Evolutionary conservation across 2,113 vertebrate species (phyloP).

Genomic region (Enhydra lutris): DNA sequence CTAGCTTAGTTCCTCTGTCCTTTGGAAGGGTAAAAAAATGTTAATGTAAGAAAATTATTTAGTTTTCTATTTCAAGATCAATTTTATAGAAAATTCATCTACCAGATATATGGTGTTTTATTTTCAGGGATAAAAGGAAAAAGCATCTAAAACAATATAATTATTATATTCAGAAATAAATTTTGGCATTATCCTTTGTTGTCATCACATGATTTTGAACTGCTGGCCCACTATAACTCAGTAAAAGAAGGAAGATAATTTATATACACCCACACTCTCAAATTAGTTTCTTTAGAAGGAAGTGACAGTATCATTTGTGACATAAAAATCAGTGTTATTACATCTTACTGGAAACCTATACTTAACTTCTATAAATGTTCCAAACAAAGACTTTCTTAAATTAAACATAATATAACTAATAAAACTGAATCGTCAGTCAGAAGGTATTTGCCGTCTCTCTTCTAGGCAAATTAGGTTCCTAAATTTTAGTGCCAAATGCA

Average conservation of each 20-base stretch:
- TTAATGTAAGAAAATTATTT: background rate
- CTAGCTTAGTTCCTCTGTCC: background rate
- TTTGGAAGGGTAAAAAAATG: constrained; percentile 4
- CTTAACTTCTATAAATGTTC: background rate
- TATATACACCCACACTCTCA: background rate
- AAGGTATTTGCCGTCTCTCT: background rate
- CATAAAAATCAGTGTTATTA: background rate
- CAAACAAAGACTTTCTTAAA: background rate
- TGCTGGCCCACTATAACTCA: background rate
- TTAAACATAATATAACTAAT: background rate
- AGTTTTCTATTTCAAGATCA: background rate
- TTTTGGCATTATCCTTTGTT: background rate
- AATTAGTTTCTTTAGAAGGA: background rate
- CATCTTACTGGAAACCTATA: background rate
- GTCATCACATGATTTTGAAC: background rate
- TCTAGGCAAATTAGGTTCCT: background rate
- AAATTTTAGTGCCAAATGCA: background rate
- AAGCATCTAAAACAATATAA: background rate
- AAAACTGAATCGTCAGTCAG: background rate
- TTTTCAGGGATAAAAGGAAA: background rate
- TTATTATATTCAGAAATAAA: background rate
- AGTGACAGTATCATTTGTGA: background rate
- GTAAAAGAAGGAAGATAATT: background rate
- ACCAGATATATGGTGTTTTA: background rate
- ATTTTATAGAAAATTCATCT: background rate